Evolutionary conservation across 2,113 vertebrate species (phyloP).

Genomic region (Condylura cristata): DNA sequence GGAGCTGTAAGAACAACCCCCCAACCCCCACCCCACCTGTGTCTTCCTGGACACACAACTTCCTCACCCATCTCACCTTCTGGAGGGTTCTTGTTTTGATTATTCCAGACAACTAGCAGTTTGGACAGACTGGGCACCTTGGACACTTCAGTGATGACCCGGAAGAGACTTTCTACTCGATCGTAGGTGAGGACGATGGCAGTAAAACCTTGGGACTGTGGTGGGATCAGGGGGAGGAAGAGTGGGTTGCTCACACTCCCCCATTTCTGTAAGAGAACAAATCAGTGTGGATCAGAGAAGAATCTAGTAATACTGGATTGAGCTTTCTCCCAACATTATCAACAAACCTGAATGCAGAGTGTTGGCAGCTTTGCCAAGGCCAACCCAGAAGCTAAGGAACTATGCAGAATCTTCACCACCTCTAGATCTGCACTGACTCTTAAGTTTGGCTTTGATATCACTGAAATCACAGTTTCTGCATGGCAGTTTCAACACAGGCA

Average conservation of each 20-base stretch:
- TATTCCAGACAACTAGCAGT: constrained; percentile 98
- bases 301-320: neutral
- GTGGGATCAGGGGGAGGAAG: constrained; percentile 96
- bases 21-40: neutral
- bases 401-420: neutral
- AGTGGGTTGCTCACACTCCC: constrained; percentile 97
- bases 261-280: constrained; percentile 90
- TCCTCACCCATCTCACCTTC: constrained; percentile 89
- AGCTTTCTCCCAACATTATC: neutral
- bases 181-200: constrained; percentile 98
- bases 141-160: constrained; percentile 98
- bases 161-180: constrained; percentile 97
- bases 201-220: constrained; percentile 96
- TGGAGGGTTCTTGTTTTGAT: constrained; percentile 98
- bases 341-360: accelerated
- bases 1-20: accelerated
- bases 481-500: neutral
- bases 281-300: neutral
- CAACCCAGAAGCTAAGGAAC: neutral
- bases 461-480: neutral
- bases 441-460: neutral
- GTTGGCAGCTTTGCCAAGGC: neutral
- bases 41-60: neutral
- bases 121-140: constrained; percentile 98
- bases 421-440: neutral